Conservation (phyloP, 2,113 vertebrate species). For the Chunga burmeisteri region DNA sequence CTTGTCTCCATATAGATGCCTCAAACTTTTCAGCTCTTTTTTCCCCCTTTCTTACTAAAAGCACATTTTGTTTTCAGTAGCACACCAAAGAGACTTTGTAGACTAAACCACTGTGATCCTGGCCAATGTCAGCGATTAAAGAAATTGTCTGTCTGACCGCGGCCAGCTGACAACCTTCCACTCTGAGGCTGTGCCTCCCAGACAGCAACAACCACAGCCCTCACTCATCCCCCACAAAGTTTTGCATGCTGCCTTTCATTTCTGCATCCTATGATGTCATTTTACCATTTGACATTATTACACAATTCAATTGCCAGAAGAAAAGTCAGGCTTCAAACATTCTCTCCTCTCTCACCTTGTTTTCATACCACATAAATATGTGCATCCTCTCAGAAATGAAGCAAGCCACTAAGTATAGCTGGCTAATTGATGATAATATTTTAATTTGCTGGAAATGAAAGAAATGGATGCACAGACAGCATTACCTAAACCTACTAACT, state of each 20-base stretch:
- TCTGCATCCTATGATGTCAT: neutral
- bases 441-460: conserved; percentile 53
- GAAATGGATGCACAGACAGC: neutral
- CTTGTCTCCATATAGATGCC: neutral
- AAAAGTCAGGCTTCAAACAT: neutral
- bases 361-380: neutral
- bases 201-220: neutral
- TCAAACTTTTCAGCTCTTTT: neutral
- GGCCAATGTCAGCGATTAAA: neutral
- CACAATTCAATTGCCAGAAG: neutral
- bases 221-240: neutral
- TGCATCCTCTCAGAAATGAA: neutral
- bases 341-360: neutral
- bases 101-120: neutral
- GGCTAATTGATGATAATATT: conserved; percentile 34
- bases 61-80: neutral
- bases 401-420: neutral
- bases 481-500: conserved; percentile 28
- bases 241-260: neutral
- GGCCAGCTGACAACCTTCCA: neutral
- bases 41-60: neutral
- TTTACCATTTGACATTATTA: neutral
- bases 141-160: neutral
- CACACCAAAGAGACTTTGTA: neutral
- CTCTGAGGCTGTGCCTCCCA: neutral